Evolutionary conservation across 2,888 invertebrate genomes (phyloP), one percentile per base, ranked within the genome.

Genomic region (Clanis bilineata): DNA sequence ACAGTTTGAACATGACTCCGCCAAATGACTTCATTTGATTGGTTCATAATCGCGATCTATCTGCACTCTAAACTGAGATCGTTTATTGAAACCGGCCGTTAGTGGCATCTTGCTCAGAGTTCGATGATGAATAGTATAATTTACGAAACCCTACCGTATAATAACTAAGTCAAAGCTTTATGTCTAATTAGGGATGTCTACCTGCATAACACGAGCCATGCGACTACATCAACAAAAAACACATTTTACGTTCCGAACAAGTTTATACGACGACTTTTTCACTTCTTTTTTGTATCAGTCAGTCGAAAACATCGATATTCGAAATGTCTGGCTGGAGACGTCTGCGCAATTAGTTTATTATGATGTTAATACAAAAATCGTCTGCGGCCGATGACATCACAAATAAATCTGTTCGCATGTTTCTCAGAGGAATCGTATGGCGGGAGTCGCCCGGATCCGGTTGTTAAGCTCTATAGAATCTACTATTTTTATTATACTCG

Each of bases 361-460:
- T 21, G 51, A 32, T 51, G 32, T 51, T 51, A 51, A 32, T 32
- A 51, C 43, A 43, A 57, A 41, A 41, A 28, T 10, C 70, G 71
- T 80, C 71, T 82, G 79, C 67, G 76, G 83, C 79, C 75, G 84
- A 88, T 90, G 89, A 90, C 84, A 83, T 91, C 88, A 90, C 74
- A 67, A 83, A 84, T 85, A 83, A 86, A 88, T 88, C 83, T 78
- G 84, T 83, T 76, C 68, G 78, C 78, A 71, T 70, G 77, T 67
- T 65, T 64, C 67, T 64, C 66, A 64, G 71, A 71, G 71, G 79
- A 77, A 71, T 77, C 77, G 54, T 60, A 73, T 68, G 79, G 69
- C 80, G 80, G 80, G 83, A 80, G 80, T 77, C 77, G 81, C 86
- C 88, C 85, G 88, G 87, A 88, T 88, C 88, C 87, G 90, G 88